Conservation (phyloP, 2,113 vertebrate species). For the Dasyurus viverrinus region DNA sequence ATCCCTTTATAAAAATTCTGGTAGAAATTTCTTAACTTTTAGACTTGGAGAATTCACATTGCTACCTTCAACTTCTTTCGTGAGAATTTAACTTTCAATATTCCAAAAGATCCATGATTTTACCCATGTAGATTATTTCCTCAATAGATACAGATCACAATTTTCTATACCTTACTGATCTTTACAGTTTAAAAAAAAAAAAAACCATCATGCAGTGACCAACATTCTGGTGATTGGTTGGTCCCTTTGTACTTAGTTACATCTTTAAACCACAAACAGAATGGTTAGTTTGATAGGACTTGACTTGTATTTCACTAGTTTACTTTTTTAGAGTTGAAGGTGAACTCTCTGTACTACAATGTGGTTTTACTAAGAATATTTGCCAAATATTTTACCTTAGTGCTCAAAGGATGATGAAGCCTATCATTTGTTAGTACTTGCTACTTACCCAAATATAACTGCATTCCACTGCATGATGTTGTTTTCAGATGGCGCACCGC, state of each 20-base stretch:
- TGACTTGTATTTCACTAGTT: background rate
- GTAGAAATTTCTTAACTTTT: background rate
- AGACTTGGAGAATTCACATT: no score
- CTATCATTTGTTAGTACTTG: slow-evolving; percentile 11
- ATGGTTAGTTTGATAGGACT: no score
- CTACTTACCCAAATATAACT: slow-evolving; percentile 98
- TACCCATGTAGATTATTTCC: background rate
- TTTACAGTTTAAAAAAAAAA: background rate
- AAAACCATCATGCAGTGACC: no score
- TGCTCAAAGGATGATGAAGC: slow-evolving; percentile 25
- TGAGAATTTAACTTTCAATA: slow-evolving; percentile 2
- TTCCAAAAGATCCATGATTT: background rate
- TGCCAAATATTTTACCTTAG: slow-evolving; percentile 7
- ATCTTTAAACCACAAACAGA: no score
- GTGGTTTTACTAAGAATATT: background rate
- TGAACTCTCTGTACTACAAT: background rate
- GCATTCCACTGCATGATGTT: slow-evolving; percentile 99
- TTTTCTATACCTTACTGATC: background rate
- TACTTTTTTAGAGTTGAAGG: background rate
- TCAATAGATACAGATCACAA: background rate
- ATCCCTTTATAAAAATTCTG: background rate
- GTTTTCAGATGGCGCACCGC: slow-evolving; percentile 98
- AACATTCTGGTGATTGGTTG: background rate
- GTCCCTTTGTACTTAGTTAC: background rate
- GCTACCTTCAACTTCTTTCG: no score